These are phyloP conservation scores for Bagarius yarrelli DNA, from an alignment of 2,113 vertebrate species.

Conservation along the genomic window DNA sequence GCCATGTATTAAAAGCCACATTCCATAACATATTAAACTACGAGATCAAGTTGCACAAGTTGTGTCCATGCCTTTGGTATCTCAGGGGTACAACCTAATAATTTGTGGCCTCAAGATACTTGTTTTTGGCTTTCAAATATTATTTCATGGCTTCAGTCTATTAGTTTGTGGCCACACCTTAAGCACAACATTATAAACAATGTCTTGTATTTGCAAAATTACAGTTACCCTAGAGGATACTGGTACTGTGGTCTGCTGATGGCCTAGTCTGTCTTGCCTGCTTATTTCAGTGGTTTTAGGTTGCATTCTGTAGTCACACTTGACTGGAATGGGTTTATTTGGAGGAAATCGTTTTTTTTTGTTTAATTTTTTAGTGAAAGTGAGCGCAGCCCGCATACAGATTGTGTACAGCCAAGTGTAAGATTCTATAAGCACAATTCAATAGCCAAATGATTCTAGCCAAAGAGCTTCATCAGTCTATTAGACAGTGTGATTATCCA, in stretches of 20 bases:
- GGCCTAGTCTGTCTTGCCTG: not conserved
- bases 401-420: not conserved
- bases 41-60: not conserved
- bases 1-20: slow-evolving; percentile 2
- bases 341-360: not conserved
- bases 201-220: not conserved
- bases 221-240: not conserved
- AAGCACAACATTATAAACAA: not conserved
- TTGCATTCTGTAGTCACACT: not conserved
- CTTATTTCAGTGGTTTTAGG: not conserved
- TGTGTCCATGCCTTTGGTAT: slow-evolving; percentile 1
- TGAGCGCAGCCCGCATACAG: not conserved
- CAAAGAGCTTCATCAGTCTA: not conserved
- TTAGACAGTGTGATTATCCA: not conserved
- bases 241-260: not conserved
- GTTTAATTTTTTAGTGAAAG: not conserved
- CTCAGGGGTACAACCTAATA: slow-evolving; percentile 3
- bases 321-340: not conserved
- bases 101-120: slow-evolving; percentile 1
- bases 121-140: slow-evolving; percentile 5
- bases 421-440: not conserved
- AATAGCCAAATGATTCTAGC: not conserved
- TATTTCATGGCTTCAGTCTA: not conserved
- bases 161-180: not conserved
- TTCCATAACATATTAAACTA: slow-evolving; percentile 10